Base-by-base conservation (phyloP, 2,888 invertebrate genomes). In the Sarcophaga rosellei region DNA sequence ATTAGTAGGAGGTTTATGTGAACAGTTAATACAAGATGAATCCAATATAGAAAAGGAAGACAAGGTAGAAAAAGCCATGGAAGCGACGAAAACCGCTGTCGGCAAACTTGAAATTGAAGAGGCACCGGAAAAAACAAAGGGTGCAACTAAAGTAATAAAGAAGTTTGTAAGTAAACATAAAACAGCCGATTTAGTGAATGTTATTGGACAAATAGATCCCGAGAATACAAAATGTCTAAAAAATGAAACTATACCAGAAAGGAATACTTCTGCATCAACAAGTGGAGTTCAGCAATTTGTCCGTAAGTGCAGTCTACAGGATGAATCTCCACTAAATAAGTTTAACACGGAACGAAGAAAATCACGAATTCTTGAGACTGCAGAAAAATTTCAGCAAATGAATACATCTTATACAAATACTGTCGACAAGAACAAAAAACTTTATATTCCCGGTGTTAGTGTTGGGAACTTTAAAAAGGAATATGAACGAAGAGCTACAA, bases 401-500 rank as follows among this genome's bases (percentile, higher is more conserved):
- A 91, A 90, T 86, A 89, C 90, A 10, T 44, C 76, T 5, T 85
- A 76, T 10, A 11, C 62, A 53, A 83, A 68, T 53, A 20, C 83
- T 20, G 72, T 65, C 0, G 94, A 94, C 72, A 97, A 97, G 91
- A 96, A 96, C 57, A 97, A 97, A 93, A 97, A 97, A 92, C 94
- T 97, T 74, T 95, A 96, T 88, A 96, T 97, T 91, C 96, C 97
- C 47, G 95, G 95, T 53, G 97, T 97, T 20, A 97, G 96, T 92
- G 97, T 98, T 1, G 97, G 96, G 76, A 97, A 96, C 91, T 97
- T 96, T 89, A 97, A 97, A 89, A 96, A 96, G 90, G 97, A 97
- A 89, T 98, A 97, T 91, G 97, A 98, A 92, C 94, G 96, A 77
- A 96, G 96, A 92, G 96, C 96, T 0, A 96, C 96, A 72, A 94